Percentiles rank a stretch among this genome's conserved stretches.
phyloP scores from a whole-genome alignment of 2,113 vertebrate species.

The Protobothrops mucrosquamatus region DNA sequence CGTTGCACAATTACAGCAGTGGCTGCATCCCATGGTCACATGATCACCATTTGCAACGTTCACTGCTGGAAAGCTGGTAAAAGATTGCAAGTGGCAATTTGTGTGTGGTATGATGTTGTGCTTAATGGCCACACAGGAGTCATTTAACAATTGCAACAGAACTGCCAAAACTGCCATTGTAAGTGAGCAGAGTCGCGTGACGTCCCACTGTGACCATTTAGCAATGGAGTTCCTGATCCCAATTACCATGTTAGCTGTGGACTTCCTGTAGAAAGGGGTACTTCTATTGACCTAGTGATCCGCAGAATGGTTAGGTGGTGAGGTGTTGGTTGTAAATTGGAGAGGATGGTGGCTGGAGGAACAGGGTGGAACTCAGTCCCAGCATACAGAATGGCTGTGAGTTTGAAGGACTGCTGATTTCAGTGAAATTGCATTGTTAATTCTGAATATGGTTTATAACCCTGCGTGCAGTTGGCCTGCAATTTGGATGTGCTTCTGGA shows the following conservation, averaged over 20 bases:
- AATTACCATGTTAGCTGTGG: background rate
- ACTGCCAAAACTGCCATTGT: background rate
- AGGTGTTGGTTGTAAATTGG: background rate
- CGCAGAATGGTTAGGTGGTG: background rate
- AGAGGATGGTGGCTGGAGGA: background rate
- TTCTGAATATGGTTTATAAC: background rate
- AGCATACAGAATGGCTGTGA: background rate
- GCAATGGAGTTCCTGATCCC: background rate
- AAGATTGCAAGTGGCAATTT: background rate
- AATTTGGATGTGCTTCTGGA: background rate
- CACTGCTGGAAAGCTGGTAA: background rate
- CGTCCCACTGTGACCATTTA: background rate
- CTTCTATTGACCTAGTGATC: background rate
- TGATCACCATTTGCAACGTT: background rate
- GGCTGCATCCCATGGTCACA: background rate
- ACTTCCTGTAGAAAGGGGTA: background rate
- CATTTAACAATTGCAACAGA: background rate
- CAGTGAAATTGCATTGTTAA: background rate
- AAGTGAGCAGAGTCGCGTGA: background rate
- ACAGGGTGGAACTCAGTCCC: background rate
- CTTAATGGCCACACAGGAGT: background rate
- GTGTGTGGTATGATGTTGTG: background rate
- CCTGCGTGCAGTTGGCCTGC: background rate
- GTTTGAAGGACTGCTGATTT: background rate
- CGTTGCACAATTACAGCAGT: background rate